phyloP scores from a whole-genome alignment of 37 sponge, comb jelly and placozoan genomes.

The Beroe forskalii region DNA sequence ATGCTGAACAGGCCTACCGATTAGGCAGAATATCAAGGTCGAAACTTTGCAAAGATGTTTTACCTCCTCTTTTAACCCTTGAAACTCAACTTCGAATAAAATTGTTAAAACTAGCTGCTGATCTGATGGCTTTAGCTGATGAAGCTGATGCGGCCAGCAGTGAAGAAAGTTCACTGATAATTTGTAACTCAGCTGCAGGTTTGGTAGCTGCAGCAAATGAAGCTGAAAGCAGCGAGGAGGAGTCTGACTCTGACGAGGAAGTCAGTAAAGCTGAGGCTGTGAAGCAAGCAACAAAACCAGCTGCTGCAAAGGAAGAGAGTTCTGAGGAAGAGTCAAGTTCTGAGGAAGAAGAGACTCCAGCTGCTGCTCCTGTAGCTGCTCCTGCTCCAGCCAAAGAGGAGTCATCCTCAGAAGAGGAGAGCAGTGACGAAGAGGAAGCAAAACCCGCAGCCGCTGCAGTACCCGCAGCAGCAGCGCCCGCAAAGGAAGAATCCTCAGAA shows the following conservation, averaged over 20 bases:
- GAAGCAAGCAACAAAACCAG: not conserved
- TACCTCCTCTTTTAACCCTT: too few relatives aligned
- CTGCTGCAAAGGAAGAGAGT: not conserved
- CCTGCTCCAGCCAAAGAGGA: slow-evolving; percentile 49
- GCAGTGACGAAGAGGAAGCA: slow-evolving; percentile 64
- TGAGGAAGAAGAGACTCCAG: slow-evolving; percentile 40
- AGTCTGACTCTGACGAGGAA: slow-evolving; percentile 7
- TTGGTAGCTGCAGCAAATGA: slow-evolving; percentile 15
- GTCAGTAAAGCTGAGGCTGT: slow-evolving; percentile 42
- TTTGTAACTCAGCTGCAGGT: slow-evolving; percentile 25
- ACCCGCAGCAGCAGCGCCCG: not conserved
- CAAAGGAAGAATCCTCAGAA: slow-evolving; percentile 24
- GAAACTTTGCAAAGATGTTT: too few relatives aligned
- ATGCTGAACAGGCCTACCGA: too few relatives aligned
- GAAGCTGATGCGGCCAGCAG: too few relatives aligned
- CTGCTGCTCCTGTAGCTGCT: not conserved
- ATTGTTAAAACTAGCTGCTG: too few relatives aligned
- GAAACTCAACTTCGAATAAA: too few relatives aligned
- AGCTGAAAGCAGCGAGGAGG: not conserved
- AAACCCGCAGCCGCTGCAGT: slow-evolving; percentile 55
- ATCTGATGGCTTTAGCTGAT: too few relatives aligned
- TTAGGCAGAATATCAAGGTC: too few relatives aligned
- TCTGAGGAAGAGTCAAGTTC: slow-evolving; percentile 47
- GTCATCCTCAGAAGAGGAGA: slow-evolving; percentile 35
- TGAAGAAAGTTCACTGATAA: too few relatives aligned